Conservation (phyloP, 2,797 vertebrate species). For the Diplodus sargus region DNA sequence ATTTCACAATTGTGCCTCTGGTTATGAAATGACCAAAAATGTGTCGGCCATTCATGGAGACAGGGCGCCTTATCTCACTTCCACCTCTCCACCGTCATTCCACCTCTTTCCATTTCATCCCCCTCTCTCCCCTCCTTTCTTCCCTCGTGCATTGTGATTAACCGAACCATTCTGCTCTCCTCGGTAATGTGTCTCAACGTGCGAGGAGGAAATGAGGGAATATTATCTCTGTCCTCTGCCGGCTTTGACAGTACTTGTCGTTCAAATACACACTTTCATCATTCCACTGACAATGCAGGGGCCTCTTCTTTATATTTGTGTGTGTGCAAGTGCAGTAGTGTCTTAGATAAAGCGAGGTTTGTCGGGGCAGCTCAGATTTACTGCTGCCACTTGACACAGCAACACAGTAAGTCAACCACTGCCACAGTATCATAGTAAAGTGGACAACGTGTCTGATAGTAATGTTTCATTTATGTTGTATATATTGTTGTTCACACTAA, state of each 20-base stretch:
- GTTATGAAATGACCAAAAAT: conserved; percentile 40
- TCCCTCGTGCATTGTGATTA: conserved; percentile 33
- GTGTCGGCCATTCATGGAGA: conserved; percentile 31
- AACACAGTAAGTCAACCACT: conserved; percentile 8
- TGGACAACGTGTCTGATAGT: background rate
- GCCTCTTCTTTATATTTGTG: conserved; percentile 18
- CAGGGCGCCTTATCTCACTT: conserved; percentile 38
- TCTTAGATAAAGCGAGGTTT: conserved; percentile 29
- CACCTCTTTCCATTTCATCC: conserved; percentile 30
- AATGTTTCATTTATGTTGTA: background rate
- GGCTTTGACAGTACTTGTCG: conserved; percentile 27
- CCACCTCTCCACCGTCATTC: conserved; percentile 13
- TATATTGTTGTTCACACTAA: background rate
- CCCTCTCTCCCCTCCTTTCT: conserved; percentile 13
- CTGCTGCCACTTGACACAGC: conserved; percentile 36
- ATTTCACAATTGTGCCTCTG: conserved; percentile 16
- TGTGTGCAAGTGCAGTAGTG: background rate
- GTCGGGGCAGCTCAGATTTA: conserved; percentile 16
- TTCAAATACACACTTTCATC: conserved; percentile 45
- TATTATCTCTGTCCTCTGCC: conserved; percentile 44
- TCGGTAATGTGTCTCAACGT: conserved; percentile 30
- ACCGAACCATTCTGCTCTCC: conserved; percentile 23
- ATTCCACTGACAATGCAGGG: background rate
- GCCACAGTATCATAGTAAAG: background rate
- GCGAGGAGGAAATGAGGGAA: conserved; percentile 51